These are phyloP conservation scores for Nycticorax nycticorax DNA, from an alignment of 2,113 vertebrate species.

Conservation along the genomic window DNA sequence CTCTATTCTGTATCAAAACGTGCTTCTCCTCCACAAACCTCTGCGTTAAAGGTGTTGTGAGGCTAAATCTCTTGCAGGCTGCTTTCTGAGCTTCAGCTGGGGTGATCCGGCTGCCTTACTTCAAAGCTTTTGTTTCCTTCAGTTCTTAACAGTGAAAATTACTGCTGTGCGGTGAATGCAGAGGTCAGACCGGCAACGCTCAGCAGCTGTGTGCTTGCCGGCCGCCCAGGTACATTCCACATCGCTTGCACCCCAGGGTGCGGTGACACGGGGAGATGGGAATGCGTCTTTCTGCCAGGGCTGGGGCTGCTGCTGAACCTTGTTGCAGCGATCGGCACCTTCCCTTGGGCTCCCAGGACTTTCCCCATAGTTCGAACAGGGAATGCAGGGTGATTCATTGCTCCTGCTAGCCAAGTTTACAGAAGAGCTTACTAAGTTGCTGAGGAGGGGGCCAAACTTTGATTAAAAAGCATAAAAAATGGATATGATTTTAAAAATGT, in stretches of 20 bases:
- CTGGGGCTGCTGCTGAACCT: background rate
- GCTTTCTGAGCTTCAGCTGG: background rate
- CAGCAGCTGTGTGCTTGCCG: background rate
- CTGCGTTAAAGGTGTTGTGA: background rate
- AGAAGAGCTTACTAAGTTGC: background rate
- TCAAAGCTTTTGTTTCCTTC: background rate
- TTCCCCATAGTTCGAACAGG: background rate
- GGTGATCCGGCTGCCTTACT: background rate
- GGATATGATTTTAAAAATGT: background rate
- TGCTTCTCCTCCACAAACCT: background rate
- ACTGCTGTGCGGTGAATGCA: accelerated
- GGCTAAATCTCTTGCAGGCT: background rate
- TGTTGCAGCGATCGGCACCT: background rate
- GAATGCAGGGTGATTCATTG: background rate
- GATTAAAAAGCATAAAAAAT: background rate
- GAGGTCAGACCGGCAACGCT: background rate
- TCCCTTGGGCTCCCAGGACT: background rate
- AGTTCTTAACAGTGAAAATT: background rate
- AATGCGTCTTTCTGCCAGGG: background rate
- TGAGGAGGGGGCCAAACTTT: background rate
- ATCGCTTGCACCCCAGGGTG: background rate
- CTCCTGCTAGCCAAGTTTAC: background rate
- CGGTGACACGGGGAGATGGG: background rate
- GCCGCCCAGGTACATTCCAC: background rate
- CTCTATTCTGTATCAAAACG: background rate